Evolutionary conservation across 2,797 vertebrate genomes (phyloP).

Genomic region (Sebastes reedi): DNA sequence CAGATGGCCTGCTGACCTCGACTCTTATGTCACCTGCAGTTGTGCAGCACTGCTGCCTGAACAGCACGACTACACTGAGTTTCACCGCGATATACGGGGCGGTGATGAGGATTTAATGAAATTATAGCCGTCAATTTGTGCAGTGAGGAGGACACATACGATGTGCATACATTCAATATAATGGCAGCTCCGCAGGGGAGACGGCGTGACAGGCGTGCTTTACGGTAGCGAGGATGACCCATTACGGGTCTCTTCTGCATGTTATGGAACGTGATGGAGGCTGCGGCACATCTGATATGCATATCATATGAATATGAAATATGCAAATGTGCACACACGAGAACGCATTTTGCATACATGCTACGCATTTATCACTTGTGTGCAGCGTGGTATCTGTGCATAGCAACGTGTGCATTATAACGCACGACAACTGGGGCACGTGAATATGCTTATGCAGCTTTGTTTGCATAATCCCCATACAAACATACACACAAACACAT

Average conservation of each 20-base stretch:
- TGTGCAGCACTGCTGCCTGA: neutral
- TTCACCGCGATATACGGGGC: neutral
- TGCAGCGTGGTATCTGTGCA: constrained; percentile 3
- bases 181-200: constrained; percentile 7
- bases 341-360: constrained; percentile 6
- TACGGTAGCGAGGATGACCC: neutral
- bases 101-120: constrained; percentile 14
- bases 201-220: constrained; percentile 1
- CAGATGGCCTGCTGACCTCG: neutral
- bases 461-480: constrained; percentile 28
- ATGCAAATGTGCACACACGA: constrained; percentile 23
- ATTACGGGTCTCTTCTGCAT: neutral
- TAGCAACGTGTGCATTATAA: constrained; percentile 6
- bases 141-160: neutral
- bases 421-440: constrained; percentile 15
- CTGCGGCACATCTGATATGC: neutral
- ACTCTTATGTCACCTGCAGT: neutral
- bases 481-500: neutral
- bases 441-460: constrained; percentile 21
- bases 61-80: neutral
- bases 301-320: constrained; percentile 9
- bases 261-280: neutral
- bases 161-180: neutral
- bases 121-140: constrained; percentile 21
- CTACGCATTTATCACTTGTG: constrained; percentile 19